phyloP scores from a whole-genome alignment of 2,113 vertebrate genomes.

The Excalfactoria chinensis region DNA sequence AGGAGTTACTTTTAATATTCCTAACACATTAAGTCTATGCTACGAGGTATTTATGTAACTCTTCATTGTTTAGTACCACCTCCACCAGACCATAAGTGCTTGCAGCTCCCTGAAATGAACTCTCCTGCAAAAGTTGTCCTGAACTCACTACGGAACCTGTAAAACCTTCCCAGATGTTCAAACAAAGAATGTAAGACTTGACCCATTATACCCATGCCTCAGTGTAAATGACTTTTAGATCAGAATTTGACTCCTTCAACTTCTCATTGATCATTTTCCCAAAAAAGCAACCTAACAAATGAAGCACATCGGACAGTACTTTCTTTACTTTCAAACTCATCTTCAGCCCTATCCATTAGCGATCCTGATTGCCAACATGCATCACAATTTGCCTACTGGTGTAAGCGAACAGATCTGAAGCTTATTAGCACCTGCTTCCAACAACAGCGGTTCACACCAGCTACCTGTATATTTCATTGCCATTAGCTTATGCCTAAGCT shows the following conservation, averaged over 20 bases:
- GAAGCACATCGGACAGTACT: neutral
- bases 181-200: neutral
- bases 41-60: conserved; percentile 27
- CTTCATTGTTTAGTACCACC: conserved; percentile 39
- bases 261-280: neutral
- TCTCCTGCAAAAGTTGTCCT: neutral
- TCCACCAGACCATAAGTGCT: conserved; percentile 16
- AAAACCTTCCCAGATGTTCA: neutral
- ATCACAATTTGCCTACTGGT: neutral
- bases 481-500: neutral
- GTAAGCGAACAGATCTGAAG: neutral
- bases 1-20: conserved; percentile 49
- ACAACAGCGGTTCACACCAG: neutral
- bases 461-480: neutral
- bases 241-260: neutral
- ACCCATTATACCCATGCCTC: neutral
- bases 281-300: neutral
- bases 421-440: neutral
- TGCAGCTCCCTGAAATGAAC: neutral
- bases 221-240: neutral
- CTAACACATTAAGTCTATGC: neutral
- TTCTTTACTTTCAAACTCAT: neutral
- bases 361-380: neutral
- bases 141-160: neutral
- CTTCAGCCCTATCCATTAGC: neutral